Conservation (phyloP, 1,140 invertebrate species). For the Pararge aegeria region DNA sequence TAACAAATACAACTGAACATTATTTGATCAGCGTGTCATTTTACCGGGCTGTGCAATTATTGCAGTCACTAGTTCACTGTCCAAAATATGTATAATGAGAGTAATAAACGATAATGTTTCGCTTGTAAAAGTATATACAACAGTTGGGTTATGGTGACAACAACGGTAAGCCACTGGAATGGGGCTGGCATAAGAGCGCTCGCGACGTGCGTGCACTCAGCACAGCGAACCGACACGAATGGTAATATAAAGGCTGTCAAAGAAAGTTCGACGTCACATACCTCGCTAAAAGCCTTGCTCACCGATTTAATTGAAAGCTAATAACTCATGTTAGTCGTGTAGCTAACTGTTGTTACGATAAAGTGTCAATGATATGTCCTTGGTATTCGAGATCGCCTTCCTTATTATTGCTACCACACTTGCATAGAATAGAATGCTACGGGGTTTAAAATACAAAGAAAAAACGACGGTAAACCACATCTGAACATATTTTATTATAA, state of each 20-base stretch:
- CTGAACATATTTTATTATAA: conserved; percentile 77
- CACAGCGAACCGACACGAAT: conserved; percentile 56
- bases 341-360: conserved; percentile 43
- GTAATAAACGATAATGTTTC: conserved; percentile 39
- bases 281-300: conserved; percentile 58
- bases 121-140: conserved; percentile 54
- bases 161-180: conserved; percentile 34
- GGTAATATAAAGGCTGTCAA: conserved; percentile 61
- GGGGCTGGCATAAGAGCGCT: conserved; percentile 22
- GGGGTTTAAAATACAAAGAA: not conserved
- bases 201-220: conserved; percentile 49
- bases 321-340: conserved; percentile 54
- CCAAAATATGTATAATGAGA: conserved; percentile 37
- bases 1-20: conserved; percentile 46
- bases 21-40: conserved; percentile 51
- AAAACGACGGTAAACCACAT: conserved; percentile 57
- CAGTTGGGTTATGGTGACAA: conserved; percentile 52
- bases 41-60: conserved; percentile 39
- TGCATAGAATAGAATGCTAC: not conserved
- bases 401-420: not conserved
- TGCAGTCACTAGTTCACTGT: conserved; percentile 55
- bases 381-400: conserved; percentile 11
- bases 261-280: conserved; percentile 73
- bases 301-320: conserved; percentile 56
- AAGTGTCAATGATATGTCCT: conserved; percentile 34